phyloP scores from a whole-genome alignment of 64 coral and sea anemone genomes.

The Dendrophyllia cribrosa region DNA sequence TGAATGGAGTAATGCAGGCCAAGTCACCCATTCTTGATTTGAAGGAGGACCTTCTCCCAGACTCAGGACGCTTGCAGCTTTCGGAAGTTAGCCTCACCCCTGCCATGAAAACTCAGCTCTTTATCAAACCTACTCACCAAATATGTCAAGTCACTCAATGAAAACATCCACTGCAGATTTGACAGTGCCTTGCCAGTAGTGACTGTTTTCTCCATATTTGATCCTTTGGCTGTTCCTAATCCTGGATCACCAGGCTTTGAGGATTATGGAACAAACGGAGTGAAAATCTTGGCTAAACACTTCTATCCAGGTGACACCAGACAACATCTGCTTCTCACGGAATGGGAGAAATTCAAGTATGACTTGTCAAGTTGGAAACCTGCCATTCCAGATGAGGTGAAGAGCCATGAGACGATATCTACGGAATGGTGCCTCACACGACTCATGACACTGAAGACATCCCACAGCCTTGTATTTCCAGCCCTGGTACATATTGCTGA shows the following conservation, averaged over 20 bases:
- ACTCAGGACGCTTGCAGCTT: slow-evolving; percentile 23
- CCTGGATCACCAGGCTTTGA: slow-evolving; percentile 62
- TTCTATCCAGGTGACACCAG: slow-evolving; percentile 38
- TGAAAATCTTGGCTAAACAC: slow-evolving; percentile 41
- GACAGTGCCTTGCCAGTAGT: slow-evolving; percentile 50
- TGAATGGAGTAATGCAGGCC: slow-evolving; percentile 26
- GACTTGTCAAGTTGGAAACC: slow-evolving; percentile 50
- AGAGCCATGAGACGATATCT: slow-evolving; percentile 37
- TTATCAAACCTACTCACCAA: slow-evolving; percentile 41
- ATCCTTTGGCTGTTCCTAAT: slow-evolving; percentile 63
- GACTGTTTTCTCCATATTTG: slow-evolving; percentile 52
- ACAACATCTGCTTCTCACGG: slow-evolving; percentile 27
- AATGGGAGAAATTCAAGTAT: slow-evolving; percentile 57
- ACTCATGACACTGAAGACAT: slow-evolving; percentile 36
- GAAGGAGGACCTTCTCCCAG: slow-evolving; percentile 44
- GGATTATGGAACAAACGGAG: slow-evolving; percentile 30
- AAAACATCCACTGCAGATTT: slow-evolving; percentile 58
- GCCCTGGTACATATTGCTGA: slow-evolving; percentile 46
- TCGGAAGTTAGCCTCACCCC: slow-evolving; percentile 27
- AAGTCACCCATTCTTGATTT: slow-evolving; percentile 52
- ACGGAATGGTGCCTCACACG: slow-evolving; percentile 56
- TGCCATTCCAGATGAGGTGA: slow-evolving; percentile 59
- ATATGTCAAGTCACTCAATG: slow-evolving; percentile 41
- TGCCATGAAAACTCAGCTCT: slow-evolving; percentile 56
- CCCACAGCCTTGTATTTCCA: slow-evolving; percentile 55